Conservation (phyloP, 1,140 invertebrate species). For the Teleogryllus occipitalis region DNA sequence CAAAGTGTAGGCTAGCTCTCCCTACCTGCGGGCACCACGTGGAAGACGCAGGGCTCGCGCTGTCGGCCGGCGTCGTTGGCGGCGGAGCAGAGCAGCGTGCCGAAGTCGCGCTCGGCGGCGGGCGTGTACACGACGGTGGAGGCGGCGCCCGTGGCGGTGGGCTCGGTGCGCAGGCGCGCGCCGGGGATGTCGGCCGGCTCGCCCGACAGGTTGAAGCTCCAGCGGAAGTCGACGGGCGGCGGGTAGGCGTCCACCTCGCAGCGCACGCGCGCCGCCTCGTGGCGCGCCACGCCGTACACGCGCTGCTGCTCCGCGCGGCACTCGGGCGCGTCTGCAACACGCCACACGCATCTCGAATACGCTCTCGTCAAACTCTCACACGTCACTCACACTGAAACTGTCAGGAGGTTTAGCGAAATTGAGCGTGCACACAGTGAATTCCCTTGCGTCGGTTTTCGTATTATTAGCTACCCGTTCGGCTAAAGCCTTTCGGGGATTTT, state of each 20-base stretch:
- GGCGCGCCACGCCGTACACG: constrained; percentile 74
- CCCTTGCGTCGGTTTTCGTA: no score
- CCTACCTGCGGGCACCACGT: constrained; percentile 56
- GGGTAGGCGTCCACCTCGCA: constrained; percentile 84
- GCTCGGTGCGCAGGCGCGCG: constrained; percentile 37
- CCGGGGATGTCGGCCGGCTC: constrained; percentile 66
- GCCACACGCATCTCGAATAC: neutral
- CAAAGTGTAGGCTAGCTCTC: no score
- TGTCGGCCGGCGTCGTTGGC: constrained; percentile 56
- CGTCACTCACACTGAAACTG: no score
- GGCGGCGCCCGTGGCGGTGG: constrained; percentile 31
- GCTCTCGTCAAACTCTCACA: no score
- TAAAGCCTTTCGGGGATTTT: no score
- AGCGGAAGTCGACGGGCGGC: constrained; percentile 70
- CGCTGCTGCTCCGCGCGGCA: constrained; percentile 68
- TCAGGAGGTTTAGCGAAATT: no score
- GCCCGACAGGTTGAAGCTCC: constrained; percentile 84
- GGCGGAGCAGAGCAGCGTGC: constrained; percentile 60
- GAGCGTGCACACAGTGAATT: no score
- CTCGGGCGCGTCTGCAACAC: constrained; percentile 67
- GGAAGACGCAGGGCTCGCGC: constrained; percentile 58
- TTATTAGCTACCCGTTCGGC: no score
- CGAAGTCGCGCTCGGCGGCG: constrained; percentile 60
- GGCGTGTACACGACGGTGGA: constrained; percentile 59
- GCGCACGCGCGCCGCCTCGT: constrained; percentile 67